Conservation (phyloP, 2,113 vertebrate genomes). For the Cervus canadensis region DNA sequence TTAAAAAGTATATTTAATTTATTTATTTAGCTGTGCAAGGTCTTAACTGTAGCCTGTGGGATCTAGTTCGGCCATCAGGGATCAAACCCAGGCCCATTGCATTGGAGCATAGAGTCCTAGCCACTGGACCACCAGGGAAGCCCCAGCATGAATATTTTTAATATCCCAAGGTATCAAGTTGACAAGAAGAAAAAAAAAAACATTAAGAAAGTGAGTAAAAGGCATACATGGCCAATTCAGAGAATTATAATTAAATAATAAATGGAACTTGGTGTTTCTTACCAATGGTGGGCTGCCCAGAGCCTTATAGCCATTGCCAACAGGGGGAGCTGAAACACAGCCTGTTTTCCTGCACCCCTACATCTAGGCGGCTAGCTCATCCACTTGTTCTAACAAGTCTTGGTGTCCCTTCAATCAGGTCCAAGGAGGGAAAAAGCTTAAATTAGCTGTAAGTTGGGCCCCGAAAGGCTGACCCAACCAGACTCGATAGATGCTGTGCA, state of each 20-base stretch:
- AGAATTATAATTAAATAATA: neutral
- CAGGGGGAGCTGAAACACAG: neutral
- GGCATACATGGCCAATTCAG: neutral
- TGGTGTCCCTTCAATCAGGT: neutral
- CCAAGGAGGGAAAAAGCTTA: neutral
- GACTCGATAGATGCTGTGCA: too few relatives aligned
- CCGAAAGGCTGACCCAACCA: neutral
- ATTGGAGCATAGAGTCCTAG: neutral
- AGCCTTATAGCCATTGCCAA: rapidly evolving
- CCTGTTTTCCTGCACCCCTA: neutral
- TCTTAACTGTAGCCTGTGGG: neutral
- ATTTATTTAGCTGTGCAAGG: neutral
- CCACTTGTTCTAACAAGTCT: neutral
- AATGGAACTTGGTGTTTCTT: neutral
- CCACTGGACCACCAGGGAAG: neutral
- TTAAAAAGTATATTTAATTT: neutral
- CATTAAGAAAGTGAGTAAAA: neutral
- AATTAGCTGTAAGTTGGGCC: neutral
- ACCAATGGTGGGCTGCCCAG: neutral
- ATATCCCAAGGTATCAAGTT: neutral
- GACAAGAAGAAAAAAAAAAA: neutral
- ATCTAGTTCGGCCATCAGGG: neutral
- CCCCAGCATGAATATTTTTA: neutral
- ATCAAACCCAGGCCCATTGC: neutral
- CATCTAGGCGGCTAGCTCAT: neutral